phyloP scores from a whole-genome alignment of 2,113 vertebrate genomes.

The Pterocles orientalis region DNA sequence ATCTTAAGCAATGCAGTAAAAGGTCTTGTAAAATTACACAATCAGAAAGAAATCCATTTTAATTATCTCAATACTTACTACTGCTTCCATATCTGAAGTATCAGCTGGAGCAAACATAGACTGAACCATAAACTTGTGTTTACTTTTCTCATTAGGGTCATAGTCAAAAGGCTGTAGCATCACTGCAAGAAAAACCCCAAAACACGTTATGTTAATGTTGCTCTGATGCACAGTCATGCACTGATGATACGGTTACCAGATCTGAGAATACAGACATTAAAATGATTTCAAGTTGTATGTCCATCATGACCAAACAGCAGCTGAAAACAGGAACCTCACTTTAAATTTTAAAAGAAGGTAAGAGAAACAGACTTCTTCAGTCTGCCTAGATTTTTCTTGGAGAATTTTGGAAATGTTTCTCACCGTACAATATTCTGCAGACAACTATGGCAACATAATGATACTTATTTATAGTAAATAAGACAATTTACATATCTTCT shows the following conservation, averaged over 20 bases:
- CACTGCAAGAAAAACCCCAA: constrained; percentile 82
- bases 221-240: background rate
- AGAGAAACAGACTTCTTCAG: background rate
- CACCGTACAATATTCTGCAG: background rate
- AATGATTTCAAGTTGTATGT: background rate
- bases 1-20: background rate
- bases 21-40: background rate
- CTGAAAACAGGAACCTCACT: background rate
- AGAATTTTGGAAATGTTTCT: background rate
- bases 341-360: background rate
- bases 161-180: constrained; percentile 99
- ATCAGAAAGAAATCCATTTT: background rate
- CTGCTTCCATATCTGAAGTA: constrained; percentile 98
- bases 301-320: background rate
- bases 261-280: background rate
- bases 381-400: background rate
- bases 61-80: constrained; percentile 85
- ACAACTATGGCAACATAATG: background rate
- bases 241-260: background rate
- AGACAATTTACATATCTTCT: background rate
- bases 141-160: constrained; percentile 99
- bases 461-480: background rate
- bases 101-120: constrained; percentile 94
- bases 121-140: constrained; percentile 99
- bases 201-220: constrained; percentile 17